These are phyloP conservation scores for Emydoidea blandingii DNA, from an alignment of 2,797 vertebrate species.

Conservation along the genomic window DNA sequence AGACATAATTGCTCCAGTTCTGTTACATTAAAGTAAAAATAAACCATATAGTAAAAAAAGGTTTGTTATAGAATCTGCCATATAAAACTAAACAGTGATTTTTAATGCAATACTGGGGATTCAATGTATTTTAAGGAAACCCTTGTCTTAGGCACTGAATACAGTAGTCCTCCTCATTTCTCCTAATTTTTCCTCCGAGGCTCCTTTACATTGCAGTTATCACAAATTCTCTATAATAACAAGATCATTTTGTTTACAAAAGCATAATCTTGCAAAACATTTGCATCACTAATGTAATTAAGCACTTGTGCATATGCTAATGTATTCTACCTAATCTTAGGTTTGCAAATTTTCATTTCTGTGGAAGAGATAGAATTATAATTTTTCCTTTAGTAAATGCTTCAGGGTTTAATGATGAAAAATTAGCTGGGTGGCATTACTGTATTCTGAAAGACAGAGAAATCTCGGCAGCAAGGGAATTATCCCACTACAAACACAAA, in stretches of 20 bases:
- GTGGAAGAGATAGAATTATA: constrained; percentile 53
- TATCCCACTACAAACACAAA: constrained; percentile 41
- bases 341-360: constrained; percentile 70
- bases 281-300: constrained; percentile 83
- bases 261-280: constrained; percentile 76
- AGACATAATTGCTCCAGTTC: constrained; percentile 42
- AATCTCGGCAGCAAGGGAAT: constrained; percentile 38
- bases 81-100: constrained; percentile 20
- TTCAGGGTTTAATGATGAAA: constrained; percentile 56
- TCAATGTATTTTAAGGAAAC: constrained; percentile 54
- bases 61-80: constrained; percentile 7
- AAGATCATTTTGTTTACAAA: constrained; percentile 80
- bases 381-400: constrained; percentile 59
- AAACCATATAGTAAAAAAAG: constrained; percentile 50
- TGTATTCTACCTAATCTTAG: constrained; percentile 73
- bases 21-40: constrained; percentile 43
- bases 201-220: constrained; percentile 63
- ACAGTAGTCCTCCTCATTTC: constrained; percentile 20
- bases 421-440: constrained; percentile 45
- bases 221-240: constrained; percentile 76
- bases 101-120: constrained; percentile 11
- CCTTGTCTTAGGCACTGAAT: constrained; percentile 14
- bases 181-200: constrained; percentile 68
- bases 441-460: constrained; percentile 50
- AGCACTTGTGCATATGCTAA: constrained; percentile 74